Evolutionary conservation across 2,113 vertebrate species (phyloP), one percentile per base, ranked within the genome.

Genomic region (Pelecanus crispus): DNA sequence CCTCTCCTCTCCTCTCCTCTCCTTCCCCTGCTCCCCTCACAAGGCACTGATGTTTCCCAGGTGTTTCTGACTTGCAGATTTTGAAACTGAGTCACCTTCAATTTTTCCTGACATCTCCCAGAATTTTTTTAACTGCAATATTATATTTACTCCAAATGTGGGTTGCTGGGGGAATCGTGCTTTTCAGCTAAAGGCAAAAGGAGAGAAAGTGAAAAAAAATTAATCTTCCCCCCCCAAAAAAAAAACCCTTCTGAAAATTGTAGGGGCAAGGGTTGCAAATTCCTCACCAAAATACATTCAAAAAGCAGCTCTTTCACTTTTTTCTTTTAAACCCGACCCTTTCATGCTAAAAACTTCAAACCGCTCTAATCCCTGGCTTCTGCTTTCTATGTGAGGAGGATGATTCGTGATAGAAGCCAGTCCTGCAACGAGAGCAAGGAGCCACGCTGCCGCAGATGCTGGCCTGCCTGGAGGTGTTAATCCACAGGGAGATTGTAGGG

Each of bases 291-390:
- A 91, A 95, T 49, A 91, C 56, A 71, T 79, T 87, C 5, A 74
- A 88, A 96, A 94, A 52, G 59, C 90, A 63, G 31, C 34, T 94
- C 83, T 91, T 88, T 88, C 77, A 36, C 59, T 88, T 95, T 92
- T 71, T 71, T 68, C 80, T 90, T 95, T 95, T 45, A 92, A 96
- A 92, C 29, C 25, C 2, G 0, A 74, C 36, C 72, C 89, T 95
- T 96, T 81, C 78, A 95, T 65, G 40, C 81, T 86, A 77, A 95
- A 95, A 96, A 85, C 94, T 84, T 94, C 94, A 94, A 97, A 93
- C 80, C 0, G 0, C 78, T 92, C 73, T 96, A 95, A 95, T 94
- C 91, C 92, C 47, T 61, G 66, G 74, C 66, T 96, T 87, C 84
- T 96, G 84, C 84, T 82, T 93, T 93, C 95, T 96, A 2, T 75